phyloP scores from a whole-genome alignment of 1,140 invertebrate genomes.

The Dendrolimus kikuchii region DNA sequence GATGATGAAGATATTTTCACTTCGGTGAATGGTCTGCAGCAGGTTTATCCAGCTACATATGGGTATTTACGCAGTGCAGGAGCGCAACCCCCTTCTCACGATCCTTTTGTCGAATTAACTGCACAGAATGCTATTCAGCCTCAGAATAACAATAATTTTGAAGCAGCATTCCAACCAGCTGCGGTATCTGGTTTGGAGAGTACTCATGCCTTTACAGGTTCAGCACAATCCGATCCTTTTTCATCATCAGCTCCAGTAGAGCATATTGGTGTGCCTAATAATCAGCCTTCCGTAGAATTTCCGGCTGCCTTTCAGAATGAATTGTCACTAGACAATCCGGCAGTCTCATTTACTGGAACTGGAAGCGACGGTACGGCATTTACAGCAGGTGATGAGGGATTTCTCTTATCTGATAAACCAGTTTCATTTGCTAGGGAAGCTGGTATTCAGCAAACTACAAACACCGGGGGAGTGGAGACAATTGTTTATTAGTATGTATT shows the following conservation, averaged over 20 bases:
- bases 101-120: conserved; percentile 28
- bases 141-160: conserved; percentile 32
- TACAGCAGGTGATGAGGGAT: conserved; percentile 21
- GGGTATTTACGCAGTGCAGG: conserved; percentile 37
- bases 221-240: conserved; percentile 22
- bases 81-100: conserved; percentile 18
- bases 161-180: conserved; percentile 24
- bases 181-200: conserved; percentile 29
- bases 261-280: not conserved
- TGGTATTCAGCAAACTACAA: conserved; percentile 42
- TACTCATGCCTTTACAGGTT: conserved; percentile 17
- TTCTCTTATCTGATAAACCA: conserved; percentile 25
- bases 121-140: conserved; percentile 25
- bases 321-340: conserved; percentile 19
- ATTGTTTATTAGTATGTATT: conserved; percentile 24
- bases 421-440: conserved; percentile 40
- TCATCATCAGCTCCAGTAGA: conserved; percentile 11
- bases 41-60: conserved; percentile 39
- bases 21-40: conserved; percentile 39
- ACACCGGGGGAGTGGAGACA: conserved; percentile 42
- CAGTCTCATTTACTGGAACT: conserved; percentile 31
- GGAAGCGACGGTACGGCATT: conserved; percentile 24
- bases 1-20: conserved; percentile 52
- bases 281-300: conserved; percentile 19
- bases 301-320: conserved; percentile 21